Base-by-base conservation (phyloP, 37 sponge, comb jelly and placozoan genomes). In the Hexactinellida sp. region DNA sequence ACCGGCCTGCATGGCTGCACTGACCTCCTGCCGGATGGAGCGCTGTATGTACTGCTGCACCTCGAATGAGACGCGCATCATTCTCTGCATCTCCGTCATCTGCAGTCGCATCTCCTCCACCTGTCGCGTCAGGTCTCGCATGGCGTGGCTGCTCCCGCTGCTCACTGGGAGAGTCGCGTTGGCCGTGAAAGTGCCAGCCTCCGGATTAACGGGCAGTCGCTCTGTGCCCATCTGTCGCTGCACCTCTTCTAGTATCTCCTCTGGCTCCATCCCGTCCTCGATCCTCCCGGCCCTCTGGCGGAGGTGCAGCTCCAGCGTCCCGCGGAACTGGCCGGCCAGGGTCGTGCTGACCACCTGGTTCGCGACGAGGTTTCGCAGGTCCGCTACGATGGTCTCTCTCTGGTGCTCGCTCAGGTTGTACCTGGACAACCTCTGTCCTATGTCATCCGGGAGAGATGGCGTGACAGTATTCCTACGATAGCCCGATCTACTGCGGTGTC, bases 31-130 rank as follows among this genome's bases (percentile, higher is more conserved):
- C 7, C 93, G 39, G 55, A 95, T 91, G 37, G 93, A 83, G 41
- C 96, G 86, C 86, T 95, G 96, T 39, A 92, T 90, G 34, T 95
- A 93, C 55, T 93, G 83, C 84, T 93, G 93, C 28, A 93, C 87
- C 37, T 95, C 93, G 86, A 95, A 93, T 84, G 92, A 88, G 25
- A 88, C 55, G 39, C 86, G 84, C 87, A 95, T 85, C 88, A 95
- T 84, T 84, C 89, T 88, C 87, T 93, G 88, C 87, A 95, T 82
- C 84, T 93, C 93, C 52, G 38, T 38, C 83, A 95, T 84, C 37
- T 93, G 89, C 1, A 54, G 52, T 54, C 87, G 87, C 90, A 95
- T 90, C 34, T 83, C 87, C 0, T 38, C 55, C 54, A 95, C 71
- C 85, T 95, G 92, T 54, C 51, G 28, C 84, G 37, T 37, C 52